Evolutionary conservation across 2,797 vertebrate genomes (phyloP).

Genomic region (Hapalemur alaotrensis): DNA sequence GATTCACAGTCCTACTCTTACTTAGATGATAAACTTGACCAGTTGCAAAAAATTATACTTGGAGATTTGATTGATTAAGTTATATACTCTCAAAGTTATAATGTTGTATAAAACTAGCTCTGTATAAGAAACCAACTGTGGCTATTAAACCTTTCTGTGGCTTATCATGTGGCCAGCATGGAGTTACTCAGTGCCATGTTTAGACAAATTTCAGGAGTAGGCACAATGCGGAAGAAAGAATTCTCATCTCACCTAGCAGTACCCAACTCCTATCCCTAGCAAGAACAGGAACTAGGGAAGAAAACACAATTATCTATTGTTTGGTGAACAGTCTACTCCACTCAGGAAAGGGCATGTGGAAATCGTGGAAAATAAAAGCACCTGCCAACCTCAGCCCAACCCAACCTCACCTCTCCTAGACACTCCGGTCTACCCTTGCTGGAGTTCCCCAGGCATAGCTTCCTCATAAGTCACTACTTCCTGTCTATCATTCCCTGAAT

Average conservation of each 20-base stretch:
- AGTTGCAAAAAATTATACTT: neutral
- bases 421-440: constrained; percentile 44
- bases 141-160: neutral
- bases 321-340: neutral
- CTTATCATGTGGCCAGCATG: neutral
- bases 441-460: constrained; percentile 62
- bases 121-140: neutral
- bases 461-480: constrained; percentile 49
- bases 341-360: neutral
- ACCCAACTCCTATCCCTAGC: neutral
- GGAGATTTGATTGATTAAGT: neutral
- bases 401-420: constrained; percentile 4
- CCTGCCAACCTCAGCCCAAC: neutral
- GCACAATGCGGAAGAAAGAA: neutral
- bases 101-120: neutral
- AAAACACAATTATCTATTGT: neutral
- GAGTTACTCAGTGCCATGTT: neutral
- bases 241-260: neutral
- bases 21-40: neutral
- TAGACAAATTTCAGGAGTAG: neutral
- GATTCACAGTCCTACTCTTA: neutral
- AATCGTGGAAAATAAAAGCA: constrained; percentile 36
- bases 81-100: neutral
- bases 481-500: constrained; percentile 14
- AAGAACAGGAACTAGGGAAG: neutral